Evolutionary conservation across 35 echinoderm and acorn worm species (phyloP).

Genomic region (Lytechinus variegatus): DNA sequence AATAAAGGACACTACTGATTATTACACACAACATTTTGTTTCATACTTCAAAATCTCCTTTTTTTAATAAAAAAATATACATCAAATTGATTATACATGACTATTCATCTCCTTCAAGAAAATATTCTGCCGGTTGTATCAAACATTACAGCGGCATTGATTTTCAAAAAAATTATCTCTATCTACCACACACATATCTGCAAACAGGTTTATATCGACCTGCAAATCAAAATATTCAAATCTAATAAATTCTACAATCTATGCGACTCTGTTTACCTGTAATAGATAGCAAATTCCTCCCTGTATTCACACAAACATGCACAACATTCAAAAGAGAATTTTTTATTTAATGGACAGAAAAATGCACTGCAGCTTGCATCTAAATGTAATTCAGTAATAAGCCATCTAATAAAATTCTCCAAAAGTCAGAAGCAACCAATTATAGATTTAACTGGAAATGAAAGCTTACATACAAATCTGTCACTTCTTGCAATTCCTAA

Average conservation of each 20-base stretch:
- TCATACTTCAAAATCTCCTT: too few relatives aligned
- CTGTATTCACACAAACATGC: slow-evolving; percentile 2
- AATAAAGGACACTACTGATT: too few relatives aligned
- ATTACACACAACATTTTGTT: too few relatives aligned
- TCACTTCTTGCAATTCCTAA: not conserved
- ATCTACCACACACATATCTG: not conserved
- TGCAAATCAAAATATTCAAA: not conserved
- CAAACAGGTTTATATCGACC: not conserved
- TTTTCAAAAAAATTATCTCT: not conserved
- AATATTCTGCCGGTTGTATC: not conserved
- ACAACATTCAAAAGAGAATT: not conserved
- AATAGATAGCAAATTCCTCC: not conserved
- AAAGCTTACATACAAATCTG: not conserved
- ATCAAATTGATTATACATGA: not conserved
- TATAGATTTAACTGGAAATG: not conserved
- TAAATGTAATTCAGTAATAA: not conserved
- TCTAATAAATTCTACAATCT: not conserved
- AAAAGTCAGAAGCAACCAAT: too few relatives aligned
- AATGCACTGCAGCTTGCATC: not conserved
- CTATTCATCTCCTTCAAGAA: not conserved
- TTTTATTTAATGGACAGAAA: not conserved
- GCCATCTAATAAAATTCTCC: not conserved
- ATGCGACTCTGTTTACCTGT: not conserved
- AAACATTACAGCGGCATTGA: not conserved
- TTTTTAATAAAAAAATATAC: not conserved